Evolutionary conservation across 2,113 vertebrate species (phyloP), one percentile per base, ranked within the genome.

Genomic region (Lagopus muta): DNA sequence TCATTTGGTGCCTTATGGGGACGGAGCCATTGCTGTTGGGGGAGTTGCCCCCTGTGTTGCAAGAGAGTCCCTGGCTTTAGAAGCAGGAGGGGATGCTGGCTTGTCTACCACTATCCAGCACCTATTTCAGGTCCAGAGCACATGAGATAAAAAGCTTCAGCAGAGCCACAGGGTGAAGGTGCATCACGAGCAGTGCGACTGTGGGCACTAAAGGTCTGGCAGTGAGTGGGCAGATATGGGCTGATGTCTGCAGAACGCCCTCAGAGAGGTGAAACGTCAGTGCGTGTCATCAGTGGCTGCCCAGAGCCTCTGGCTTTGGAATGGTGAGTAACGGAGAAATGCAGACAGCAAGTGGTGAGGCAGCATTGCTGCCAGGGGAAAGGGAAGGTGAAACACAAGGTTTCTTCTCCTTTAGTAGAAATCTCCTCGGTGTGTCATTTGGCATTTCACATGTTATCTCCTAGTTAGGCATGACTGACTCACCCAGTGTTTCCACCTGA

Each of bases 381-480:
- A 77, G 61, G 57, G 80, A 86, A 86, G 93, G 76, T 77, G 82
- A 93, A 83, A 42, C 34, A 57, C 72, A 72, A 65, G 40, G 36
- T 83, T 66, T 85, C 65, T 72, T 86, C 82, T 43, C 18, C 55
- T 89, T 75, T 65, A 82, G 58, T 89, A 70, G 62, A 93, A 93
- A 78, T 93, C 86, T 86, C 55, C 43, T 74, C 86, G 76, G 48
- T 88, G 73, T 96, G 85, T 93, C 65, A 67, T 89, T 90, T 70
- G 54, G 38, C 21, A 79, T 93, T 96, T 38, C 93, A 70, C 91
- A 66, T 96, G 65, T 93, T 86, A 83, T 94, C 70, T 69, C 90
- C 86, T 94, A 70, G 90, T 92, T 90, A 89, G 43, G 88, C 20
- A 2, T 67, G 66, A 66, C 19, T 92, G 89, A 88, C 52, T 94